Base-by-base conservation (phyloP, 37 sponge, comb jelly and placozoan species). In the Halichondria panicea region DNA sequence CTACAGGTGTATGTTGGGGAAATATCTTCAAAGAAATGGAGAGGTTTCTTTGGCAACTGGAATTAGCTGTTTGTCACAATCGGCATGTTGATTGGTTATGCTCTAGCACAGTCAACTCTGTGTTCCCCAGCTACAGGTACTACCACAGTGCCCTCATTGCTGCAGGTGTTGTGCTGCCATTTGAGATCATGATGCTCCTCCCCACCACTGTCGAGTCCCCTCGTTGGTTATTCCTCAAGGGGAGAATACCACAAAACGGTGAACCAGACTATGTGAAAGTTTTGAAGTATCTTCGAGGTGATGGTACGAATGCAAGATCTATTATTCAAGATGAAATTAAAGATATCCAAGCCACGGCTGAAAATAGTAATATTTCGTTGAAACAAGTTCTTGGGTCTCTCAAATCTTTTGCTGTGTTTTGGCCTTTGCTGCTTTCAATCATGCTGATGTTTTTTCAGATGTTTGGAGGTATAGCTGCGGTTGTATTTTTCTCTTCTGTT, bases 1-100 rank as follows among this genome's bases (percentile, higher is more conserved):
- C n/a, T 55, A 4, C 28, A 94, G 95, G 82, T 94, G 48, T 94
- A 94, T 48, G 81, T 94, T 0, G 34, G 81, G 9, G 95, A 94
- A 64, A 64, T 91, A 0, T 52, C 93, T 11, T 58, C 95, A 32
- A 46, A 85, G 28, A 68, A 56, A 0, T 39, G 60, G 52, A 71
- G 76, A 50, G 95, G 95, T 11, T 28, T 72, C 9, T 92, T 91
- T 71, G 95, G 95, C 0, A 55, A 88, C 25, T 71, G 77, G 33
- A 78, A 83, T 32, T 92, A 94, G 48, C 72, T 94, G 34, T 77
- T 76, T 63, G 69, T 91, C 70, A 86, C 87, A 0, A 30, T 94
- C 25, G 95, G 95, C 25, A 67, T 91, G 2, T 72, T 92, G 11
- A 13, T 91, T 15, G 69, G 70, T 1, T 79, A 90, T 30, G 40